Conservation (phyloP, 2,888 invertebrate genomes). For the Dasysyrphus tricinctus region DNA sequence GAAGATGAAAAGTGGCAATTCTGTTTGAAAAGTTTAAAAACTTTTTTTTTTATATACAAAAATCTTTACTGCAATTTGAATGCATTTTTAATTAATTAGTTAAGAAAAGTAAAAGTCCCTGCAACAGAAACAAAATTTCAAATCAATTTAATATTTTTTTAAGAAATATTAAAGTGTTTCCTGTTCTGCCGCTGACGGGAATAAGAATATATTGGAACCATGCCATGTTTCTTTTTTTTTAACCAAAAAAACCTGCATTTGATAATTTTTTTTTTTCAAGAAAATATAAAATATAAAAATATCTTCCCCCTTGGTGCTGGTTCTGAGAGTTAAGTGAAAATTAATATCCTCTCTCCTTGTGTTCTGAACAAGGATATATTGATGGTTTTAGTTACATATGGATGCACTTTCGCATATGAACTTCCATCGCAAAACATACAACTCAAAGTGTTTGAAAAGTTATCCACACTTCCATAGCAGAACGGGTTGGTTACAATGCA, state of each 20-base stretch:
- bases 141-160: neutral
- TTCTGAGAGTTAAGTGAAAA: conserved; percentile 20
- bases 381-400: conserved; percentile 16
- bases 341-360: conserved; percentile 17
- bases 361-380: conserved; percentile 12
- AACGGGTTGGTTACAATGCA: neutral
- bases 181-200: neutral
- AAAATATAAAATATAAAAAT: conserved; percentile 13
- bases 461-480: neutral
- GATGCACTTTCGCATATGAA: conserved; percentile 27
- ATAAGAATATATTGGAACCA: conserved; percentile 2
- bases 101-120: neutral
- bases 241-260: conserved; percentile 10
- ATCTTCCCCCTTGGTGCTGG: neutral
- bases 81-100: neutral
- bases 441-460: conserved; percentile 5
- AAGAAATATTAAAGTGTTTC: neutral
- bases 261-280: neutral
- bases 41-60: no score
- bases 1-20: no score
- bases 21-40: no score
- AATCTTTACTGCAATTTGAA: neutral
- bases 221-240: conserved; percentile 12
- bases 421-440: neutral
- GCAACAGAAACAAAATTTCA: neutral